Evolutionary conservation across 2,113 vertebrate genomes (phyloP).

Genomic region (Ptychochromis oligacanthus): DNA sequence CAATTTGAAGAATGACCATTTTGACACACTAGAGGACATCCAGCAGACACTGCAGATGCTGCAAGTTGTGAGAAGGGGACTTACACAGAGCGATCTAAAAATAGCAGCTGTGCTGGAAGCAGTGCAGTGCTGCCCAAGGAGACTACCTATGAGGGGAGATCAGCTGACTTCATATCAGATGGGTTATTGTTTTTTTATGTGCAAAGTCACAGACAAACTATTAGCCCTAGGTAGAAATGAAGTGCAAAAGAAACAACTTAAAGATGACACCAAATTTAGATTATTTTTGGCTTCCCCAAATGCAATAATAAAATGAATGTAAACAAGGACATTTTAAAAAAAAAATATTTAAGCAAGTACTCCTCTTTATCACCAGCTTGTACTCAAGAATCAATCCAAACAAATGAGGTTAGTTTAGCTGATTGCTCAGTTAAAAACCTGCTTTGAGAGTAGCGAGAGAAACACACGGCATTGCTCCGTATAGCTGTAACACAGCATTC

Average conservation of each 20-base stretch:
- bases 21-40: background rate
- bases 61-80: background rate
- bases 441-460: slow-evolving; percentile 33
- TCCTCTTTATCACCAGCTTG: slow-evolving; percentile 13
- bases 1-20: background rate
- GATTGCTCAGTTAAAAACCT: slow-evolving; percentile 48
- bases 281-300: background rate
- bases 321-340: background rate
- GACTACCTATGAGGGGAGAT: background rate
- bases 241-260: background rate
- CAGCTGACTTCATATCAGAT: background rate
- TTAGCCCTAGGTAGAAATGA: background rate
- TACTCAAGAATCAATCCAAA: slow-evolving; percentile 38
- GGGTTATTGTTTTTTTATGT: background rate
- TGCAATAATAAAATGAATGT: background rate
- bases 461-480: background rate
- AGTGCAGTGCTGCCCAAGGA: background rate
- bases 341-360: background rate
- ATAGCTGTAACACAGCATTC: background rate
- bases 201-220: background rate
- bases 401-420: slow-evolving; percentile 51
- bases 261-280: background rate
- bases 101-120: background rate
- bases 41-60: background rate
- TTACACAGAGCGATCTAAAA: background rate